Evolutionary conservation across 2,888 invertebrate genomes (phyloP).

Genomic region (Bugula neritina): DNA sequence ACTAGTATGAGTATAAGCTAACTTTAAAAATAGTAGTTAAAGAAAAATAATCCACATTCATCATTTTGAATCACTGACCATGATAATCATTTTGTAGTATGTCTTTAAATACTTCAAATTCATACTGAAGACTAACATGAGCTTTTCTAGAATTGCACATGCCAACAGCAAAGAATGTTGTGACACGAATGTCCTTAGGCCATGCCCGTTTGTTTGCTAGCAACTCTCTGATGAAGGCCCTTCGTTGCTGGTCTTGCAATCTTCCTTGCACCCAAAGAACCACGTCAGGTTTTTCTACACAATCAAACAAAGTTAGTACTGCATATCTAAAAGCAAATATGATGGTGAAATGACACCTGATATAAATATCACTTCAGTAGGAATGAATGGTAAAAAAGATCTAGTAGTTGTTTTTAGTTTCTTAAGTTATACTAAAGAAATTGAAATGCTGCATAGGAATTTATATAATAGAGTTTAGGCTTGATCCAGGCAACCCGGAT

Average conservation of each 20-base stretch:
- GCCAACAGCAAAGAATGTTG: conserved; percentile 5
- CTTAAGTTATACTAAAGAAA: too few species aligned
- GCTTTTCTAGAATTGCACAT: not conserved
- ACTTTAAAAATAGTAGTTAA: too few species aligned
- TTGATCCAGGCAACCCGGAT: too few species aligned
- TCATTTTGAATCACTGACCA: not conserved
- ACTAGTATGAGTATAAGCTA: too few species aligned
- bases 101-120: conserved; percentile 16
- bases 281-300: conserved; percentile 7
- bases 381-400: too few species aligned
- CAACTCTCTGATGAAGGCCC: conserved; percentile 9
- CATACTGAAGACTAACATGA: not conserved
- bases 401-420: too few species aligned
- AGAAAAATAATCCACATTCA: too few species aligned
- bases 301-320: not conserved
- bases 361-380: too few species aligned
- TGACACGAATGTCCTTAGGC: not conserved
- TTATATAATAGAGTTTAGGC: too few species aligned
- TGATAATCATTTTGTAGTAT: conserved; percentile 23
- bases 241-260: not conserved
- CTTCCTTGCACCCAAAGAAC: conserved; percentile 20
- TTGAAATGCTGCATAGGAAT: too few species aligned
- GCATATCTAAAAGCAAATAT: too few species aligned
- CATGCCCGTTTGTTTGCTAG: conserved; percentile 5
- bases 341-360: too few species aligned